Percentiles rank a stretch among this genome's conserved stretches.
These are phyloP conservation scores for Acrobasis suavella DNA, from an alignment of 2,888 invertebrate genomes.

Conservation along the genomic window DNA sequence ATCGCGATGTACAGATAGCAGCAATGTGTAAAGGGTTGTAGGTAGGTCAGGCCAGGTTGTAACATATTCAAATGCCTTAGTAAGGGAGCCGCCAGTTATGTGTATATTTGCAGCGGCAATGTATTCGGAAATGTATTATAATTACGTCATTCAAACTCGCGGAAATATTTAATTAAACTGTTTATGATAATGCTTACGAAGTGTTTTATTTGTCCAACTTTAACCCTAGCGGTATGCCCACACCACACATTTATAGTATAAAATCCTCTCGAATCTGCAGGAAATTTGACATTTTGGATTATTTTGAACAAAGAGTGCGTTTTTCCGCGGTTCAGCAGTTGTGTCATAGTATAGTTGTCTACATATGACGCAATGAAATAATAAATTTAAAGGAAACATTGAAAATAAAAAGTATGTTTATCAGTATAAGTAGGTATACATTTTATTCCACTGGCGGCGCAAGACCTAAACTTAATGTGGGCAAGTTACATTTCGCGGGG, in stretches of 20 bases:
- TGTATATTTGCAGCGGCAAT: slow-evolving; percentile 53
- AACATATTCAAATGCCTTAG: slow-evolving; percentile 56
- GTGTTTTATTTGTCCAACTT: slow-evolving; percentile 40
- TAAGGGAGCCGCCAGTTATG: slow-evolving; percentile 37
- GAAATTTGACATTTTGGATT: too few relatives aligned
- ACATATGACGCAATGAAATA: too few relatives aligned
- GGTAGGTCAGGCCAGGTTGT: slow-evolving; percentile 41
- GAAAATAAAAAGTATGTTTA: neutral
- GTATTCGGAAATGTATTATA: slow-evolving; percentile 70
- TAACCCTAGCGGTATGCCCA: neutral
- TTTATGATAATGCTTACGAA: slow-evolving; percentile 73
- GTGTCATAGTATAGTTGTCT: too few relatives aligned
- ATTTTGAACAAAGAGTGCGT: too few relatives aligned
- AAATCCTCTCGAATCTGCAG: too few relatives aligned
- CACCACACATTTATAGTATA: too few relatives aligned
- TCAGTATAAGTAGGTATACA: neutral
- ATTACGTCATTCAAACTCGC: slow-evolving; percentile 57
- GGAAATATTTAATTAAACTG: slow-evolving; percentile 77
- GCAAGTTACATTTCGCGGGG: too few relatives aligned
- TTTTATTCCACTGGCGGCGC: too few relatives aligned
- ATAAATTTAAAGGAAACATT: neutral
- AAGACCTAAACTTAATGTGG: too few relatives aligned
- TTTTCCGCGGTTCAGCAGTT: too few relatives aligned
- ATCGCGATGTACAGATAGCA: slow-evolving; percentile 40
- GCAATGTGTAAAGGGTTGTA: slow-evolving; percentile 28